Conservation (phyloP, 2,888 invertebrate species). For the Exephanes ischioxanthus region DNA sequence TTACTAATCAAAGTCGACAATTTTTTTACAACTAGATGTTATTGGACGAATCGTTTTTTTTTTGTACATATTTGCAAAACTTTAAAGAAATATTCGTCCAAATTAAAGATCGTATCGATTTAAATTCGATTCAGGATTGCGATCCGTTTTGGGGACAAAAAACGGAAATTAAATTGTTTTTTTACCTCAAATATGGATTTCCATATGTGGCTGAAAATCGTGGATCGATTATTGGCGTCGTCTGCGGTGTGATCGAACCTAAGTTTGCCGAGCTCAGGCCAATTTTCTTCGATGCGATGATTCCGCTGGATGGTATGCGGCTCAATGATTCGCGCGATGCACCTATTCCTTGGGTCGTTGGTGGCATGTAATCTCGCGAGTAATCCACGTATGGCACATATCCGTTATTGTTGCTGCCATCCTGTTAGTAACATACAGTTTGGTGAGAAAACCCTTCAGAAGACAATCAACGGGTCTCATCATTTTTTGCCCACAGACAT, state of each 20-base stretch:
- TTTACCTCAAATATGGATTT: constrained; percentile 93
- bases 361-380: constrained; percentile 95
- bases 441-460: neutral
- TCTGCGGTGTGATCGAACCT: constrained; percentile 80
- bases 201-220: constrained; percentile 95
- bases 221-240: constrained; percentile 89
- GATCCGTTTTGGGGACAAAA: neutral
- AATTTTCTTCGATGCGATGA: constrained; percentile 83
- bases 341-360: constrained; percentile 86
- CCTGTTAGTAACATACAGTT: constrained; percentile 85
- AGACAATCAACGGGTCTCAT: neutral
- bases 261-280: constrained; percentile 83
- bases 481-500: neutral
- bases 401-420: constrained; percentile 93
- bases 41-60: neutral
- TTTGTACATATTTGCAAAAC: neutral
- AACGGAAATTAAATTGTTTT: neutral
- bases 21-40: neutral
- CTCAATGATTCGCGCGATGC: constrained; percentile 83
- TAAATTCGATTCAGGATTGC: too few species aligned
- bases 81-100: neutral
- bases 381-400: constrained; percentile 96
- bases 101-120: too few species aligned
- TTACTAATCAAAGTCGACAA: neutral
- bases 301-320: constrained; percentile 82